Evolutionary conservation across 2,113 vertebrate genomes (phyloP), one percentile per base, ranked within the genome.

Genomic region (Cavia porcellus): DNA sequence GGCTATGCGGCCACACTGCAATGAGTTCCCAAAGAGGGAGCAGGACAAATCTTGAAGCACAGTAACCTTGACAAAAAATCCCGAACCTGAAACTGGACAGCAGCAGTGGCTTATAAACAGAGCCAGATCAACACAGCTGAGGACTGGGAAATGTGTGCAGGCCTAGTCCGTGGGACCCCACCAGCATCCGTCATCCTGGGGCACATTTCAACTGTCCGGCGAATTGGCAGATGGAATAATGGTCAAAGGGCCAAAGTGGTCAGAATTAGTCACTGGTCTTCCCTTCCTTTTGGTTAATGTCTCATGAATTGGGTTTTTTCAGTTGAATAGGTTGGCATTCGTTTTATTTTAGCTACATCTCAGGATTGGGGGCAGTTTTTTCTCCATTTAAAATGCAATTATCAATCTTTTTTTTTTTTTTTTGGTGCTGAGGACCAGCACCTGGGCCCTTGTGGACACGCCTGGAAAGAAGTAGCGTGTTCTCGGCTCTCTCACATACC

Each of bases 131-230:
- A 25, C 20, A 4, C 9, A 12, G 14, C 1, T 11, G 90, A 61
- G 62, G 19, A 6, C 11, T 1, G 3, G 22, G 24, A 19, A 20
- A 13, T 42, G 7, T 2, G 4, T 1, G 0, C 3, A 8, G 85
- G 17, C 7, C 0, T 24, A 45, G 55, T 22, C 35, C 25, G 1
- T 45, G n/a, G 13, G 22, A 17, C 14, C 24, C 47, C 30, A 1
- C 25, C 45, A 35, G 32, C 19, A 2, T n/a, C 45, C 52, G 35
- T 81, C 30, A 15, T 25, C 45, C 61, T 45, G 3, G 5, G 13
- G 45, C 25, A 22, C 50, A 25, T 0, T 3, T 59, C 45, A 50
- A 38, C 12, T 66, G n/a, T 35, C 62, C 64, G 55, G 70, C 6
- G 14, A 52, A 32, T 1, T 22, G 55, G 83, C 20, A 42, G 55